Evolutionary conservation across 1,140 invertebrate species (phyloP), one percentile per base, ranked within the genome.

Genomic region (Pteromalus puparum): DNA sequence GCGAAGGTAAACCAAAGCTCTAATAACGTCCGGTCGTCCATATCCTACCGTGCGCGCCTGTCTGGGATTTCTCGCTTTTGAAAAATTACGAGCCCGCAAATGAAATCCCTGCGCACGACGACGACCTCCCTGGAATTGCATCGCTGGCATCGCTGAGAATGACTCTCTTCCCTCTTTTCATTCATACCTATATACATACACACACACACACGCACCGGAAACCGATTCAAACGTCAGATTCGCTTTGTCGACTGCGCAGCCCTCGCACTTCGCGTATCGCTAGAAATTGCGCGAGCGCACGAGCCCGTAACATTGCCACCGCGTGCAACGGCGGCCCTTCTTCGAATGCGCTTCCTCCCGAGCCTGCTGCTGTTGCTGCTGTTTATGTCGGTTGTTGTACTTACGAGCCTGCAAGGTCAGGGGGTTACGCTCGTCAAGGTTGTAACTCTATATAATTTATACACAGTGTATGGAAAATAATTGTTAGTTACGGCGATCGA

Each of bases 1-100:
- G 53, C 24, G 53, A 7, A n/a, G 18, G 2, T 9, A 6, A 15
- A 48, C 81, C 18, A 21, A 61, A 61, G 6, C 53, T 61, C 7
- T 78, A 83, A 88, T 88, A 88, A 88, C 83, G 86, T 84, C 86
- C 78, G 38, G 34, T 53, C 84, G 68, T 85, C 80, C 74, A 79
- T n/a, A n/a, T 73, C 53, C 76, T 24, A 61, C 21, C 28, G 10
- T 28, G 21, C 13, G 0, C 82, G 72, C 81, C 42, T 82, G 67
- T 83, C 30, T 34, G 78, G 84, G 81, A 87, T 86, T 72, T 77
- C 67, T 67, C 82, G 74, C 86, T 88, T 86, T 89, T 87, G 87
- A 90, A 89, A 90, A 91, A 89, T 91, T 91, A 91, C 87, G 89
- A 88, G 80, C 83, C 88, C 86, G 77, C 88, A 87, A 90, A 91